Evolutionary conservation across 2,797 vertebrate genomes (phyloP), one percentile per base, ranked within the genome.

Genomic region (Halcyon leucocephala): DNA sequence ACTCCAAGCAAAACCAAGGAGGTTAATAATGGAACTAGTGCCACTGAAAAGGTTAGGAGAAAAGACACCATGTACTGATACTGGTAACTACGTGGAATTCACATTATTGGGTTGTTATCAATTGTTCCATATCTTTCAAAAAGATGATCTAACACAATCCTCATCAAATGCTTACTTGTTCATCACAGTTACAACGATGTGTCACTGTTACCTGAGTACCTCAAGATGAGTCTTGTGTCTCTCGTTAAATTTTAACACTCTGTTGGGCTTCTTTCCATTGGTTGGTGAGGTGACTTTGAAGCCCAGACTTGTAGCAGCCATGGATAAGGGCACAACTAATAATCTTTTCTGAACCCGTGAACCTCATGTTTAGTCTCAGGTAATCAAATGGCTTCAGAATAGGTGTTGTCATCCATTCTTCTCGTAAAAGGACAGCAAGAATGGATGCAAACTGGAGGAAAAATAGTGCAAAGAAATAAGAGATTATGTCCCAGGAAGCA

Each of bases 161-260:
- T 85, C 33, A 51, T 26, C 35, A 71, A 58, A 62, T 73, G 26
- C 46, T 77, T 69, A 12, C 28, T 69, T 82, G 15, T 62, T 70
- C 1, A 0, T 70, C 54, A 20, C 9, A 60, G 4, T 74, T 64
- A 7, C 33, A 71, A 0, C 0, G 0, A 41, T 1, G 0, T 49
- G 41, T 33, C 14, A 2, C 28, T 67, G 14, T 44, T 49, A 10
- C 18, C 17, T 67, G 54, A 7, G 3, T 49, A 35, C n/a, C 39
- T 76, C 54, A 35, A 12, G 16, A 11, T 5, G 39, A 24, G 14
- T 60, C n/a, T 82, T 3, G 0, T 19, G 19, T 64, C 10, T 79
- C 35, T 66, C 29, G 19, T 37, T 74, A 46, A 22, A 69, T 85
- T 64, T 46, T 42, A 21, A 37, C 17, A 21, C 12, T 16, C n/a